Evolutionary conservation across 1,140 invertebrate species (phyloP), one percentile per base, ranked within the genome.

Genomic region (Penaeus japonicus): DNA sequence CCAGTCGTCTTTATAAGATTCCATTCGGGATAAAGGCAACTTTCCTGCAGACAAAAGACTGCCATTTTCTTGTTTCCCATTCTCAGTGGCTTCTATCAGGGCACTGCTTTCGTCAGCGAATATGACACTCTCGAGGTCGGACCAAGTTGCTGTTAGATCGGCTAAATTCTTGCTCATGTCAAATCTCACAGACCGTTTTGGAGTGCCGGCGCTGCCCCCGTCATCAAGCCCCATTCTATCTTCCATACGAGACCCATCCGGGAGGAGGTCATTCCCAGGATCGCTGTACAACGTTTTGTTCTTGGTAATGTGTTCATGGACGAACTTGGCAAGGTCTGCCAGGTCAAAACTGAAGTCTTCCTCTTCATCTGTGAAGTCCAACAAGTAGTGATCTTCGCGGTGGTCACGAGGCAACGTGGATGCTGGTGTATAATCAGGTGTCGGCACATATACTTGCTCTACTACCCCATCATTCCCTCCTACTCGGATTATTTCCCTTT

Each of bases 71-170:
- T 54, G 77, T 27, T 32, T 59, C 54, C n/a, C 62, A 57, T 85
- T 79, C 20, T 89, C 84, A 39, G 81, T 84, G 20, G 73, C n/a
- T 22, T 55, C 54, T 24, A 89, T 90, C 4, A 70, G 78, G 17
- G 81, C 83, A 17, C 80, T 65, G 4, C 78, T 82, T 27, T 91
- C 90, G n/a, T 92, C 92, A 27, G 91, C 90, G 70, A 92, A 92
- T 30, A 92, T 92, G 7, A 92, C 70, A 84, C 92, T 92, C 82
- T 92, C 92, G 59, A 92, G 78, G 57, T 92, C 92, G 79, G 91
- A 92, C 92, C 92, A 92, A 1, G 90, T 90, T n/a, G 86, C 79
- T n/a, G 65, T 78, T 59, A 86, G 73, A 27, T 89, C 89, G 18
- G 78, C 82, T 22, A 90, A 55, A 22, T 89, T 84, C 27, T 78